Conservation (phyloP, 2,888 invertebrate genomes). For the Tinea pellionella region DNA sequence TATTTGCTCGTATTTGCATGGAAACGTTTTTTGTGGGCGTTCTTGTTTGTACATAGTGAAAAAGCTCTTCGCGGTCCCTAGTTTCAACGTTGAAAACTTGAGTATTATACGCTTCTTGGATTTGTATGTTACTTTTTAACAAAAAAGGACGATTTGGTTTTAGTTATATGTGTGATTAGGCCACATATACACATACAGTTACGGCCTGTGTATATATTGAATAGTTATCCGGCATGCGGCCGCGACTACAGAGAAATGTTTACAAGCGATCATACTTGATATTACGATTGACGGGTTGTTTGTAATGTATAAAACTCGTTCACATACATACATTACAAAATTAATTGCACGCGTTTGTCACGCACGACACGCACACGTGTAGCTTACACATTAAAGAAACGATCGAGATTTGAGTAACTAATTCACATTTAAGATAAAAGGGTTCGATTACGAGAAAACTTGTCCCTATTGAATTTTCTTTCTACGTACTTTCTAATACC, state of each 20-base stretch:
- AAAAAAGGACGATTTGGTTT: neutral
- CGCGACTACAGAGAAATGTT: no score
- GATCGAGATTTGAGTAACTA: neutral
- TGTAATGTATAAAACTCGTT: no score
- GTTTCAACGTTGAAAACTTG: conserved; percentile 30
- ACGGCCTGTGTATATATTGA: no score
- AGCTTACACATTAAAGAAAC: no score
- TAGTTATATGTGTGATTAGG: no score
- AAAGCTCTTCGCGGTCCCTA: conserved; percentile 32
- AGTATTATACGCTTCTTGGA: conserved; percentile 35
- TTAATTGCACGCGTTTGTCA: no score
- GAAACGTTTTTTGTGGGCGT: conserved; percentile 68
- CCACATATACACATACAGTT: no score
- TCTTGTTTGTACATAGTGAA: conserved; percentile 61
- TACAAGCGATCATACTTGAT: no score
- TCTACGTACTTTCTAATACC: neutral
- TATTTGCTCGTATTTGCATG: conserved; percentile 68
- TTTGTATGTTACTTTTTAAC: conserved; percentile 30
- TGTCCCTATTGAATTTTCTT: neutral
- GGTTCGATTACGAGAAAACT: neutral
- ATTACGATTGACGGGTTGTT: no score
- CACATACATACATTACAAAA: no score
- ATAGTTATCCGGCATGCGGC: no score
- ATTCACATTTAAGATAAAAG: neutral
- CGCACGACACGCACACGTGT: no score